These are phyloP conservation scores for Zoanthus gigantus DNA, from an alignment of 92 coral and sea anemone species.

Conservation along the genomic window DNA sequence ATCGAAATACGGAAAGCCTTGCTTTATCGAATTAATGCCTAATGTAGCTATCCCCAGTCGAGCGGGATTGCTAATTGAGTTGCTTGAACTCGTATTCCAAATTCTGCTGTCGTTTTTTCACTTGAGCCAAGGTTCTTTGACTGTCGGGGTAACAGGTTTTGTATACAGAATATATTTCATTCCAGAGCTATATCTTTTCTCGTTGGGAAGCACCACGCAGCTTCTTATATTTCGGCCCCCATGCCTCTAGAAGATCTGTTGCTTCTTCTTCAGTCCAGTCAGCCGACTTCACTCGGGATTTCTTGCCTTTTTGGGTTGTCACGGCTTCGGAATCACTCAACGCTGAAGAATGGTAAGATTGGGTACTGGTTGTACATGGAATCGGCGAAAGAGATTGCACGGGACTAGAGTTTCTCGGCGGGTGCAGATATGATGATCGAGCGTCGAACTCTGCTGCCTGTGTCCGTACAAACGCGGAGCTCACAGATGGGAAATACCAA, in stretches of 20 bases:
- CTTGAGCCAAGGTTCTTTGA: slow-evolving; percentile 54
- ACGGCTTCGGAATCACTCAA: slow-evolving; percentile 10
- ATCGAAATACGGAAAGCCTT: slow-evolving; percentile 54
- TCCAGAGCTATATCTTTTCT: slow-evolving; percentile 61
- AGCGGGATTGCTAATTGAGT: slow-evolving; percentile 44
- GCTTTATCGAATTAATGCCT: slow-evolving; percentile 59
- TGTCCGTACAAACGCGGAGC: slow-evolving; percentile 7
- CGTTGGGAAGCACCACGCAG: slow-evolving; percentile 57
- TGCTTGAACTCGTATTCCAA: slow-evolving; percentile 57
- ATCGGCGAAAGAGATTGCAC: slow-evolving; percentile 13
- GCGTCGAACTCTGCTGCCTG: slow-evolving; percentile 16
- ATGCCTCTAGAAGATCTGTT: slow-evolving; percentile 29
- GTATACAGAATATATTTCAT: slow-evolving; percentile 53
- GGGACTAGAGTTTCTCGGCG: slow-evolving; percentile 11
- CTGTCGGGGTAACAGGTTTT: slow-evolving; percentile 38
- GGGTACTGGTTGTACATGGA: slow-evolving; percentile 11
- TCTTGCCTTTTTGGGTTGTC: slow-evolving; percentile 14
- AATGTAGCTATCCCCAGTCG: slow-evolving; percentile 55
- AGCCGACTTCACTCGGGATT: neutral
- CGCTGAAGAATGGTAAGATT: neutral
- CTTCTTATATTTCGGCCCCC: slow-evolving; percentile 48
- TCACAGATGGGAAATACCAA: slow-evolving; percentile 5
- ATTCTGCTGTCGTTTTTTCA: slow-evolving; percentile 62
- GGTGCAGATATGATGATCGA: neutral
- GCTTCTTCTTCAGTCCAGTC: slow-evolving; percentile 1